phyloP scores from a whole-genome alignment of 2,797 vertebrate species.

The Telmatherina bonti region DNA sequence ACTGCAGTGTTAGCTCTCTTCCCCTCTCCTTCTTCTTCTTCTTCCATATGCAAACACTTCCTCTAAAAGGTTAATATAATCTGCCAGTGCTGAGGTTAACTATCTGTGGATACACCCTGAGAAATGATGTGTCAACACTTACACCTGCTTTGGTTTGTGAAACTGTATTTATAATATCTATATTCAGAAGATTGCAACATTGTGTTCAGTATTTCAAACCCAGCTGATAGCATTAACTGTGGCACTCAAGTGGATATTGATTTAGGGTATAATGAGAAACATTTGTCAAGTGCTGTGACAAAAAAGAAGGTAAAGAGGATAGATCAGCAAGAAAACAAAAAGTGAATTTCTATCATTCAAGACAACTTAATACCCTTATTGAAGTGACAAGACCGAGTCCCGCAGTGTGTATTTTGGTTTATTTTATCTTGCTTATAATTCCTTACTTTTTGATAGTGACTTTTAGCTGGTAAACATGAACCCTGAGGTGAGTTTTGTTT shows the following conservation, averaged over 20 bases:
- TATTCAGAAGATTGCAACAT: not conserved
- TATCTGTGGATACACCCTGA: conserved; percentile 50
- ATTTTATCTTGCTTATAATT: not conserved
- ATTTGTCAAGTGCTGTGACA: not conserved
- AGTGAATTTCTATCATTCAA: not conserved
- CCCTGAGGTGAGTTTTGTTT: not conserved
- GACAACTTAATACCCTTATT: not conserved
- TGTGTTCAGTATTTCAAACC: conserved; percentile 15
- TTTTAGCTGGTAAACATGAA: not conserved
- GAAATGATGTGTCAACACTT: conserved; percentile 63
- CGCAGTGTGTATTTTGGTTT: not conserved
- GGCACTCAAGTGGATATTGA: not conserved
- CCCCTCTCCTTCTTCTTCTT: conserved; percentile 25
- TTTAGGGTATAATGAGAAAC: not conserved
- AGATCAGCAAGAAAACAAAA: not conserved
- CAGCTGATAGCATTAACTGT: not conserved
- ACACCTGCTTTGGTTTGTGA: conserved; percentile 14
- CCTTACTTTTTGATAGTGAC: too few species aligned
- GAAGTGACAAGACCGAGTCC: not conserved
- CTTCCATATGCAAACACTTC: conserved; percentile 63
- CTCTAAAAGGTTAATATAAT: conserved; percentile 81
- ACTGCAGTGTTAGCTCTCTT: conserved; percentile 57
- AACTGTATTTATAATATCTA: conserved; percentile 12
- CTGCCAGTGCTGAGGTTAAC: conserved; percentile 71
- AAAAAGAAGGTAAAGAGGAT: not conserved